Evolutionary conservation across 2,113 vertebrate genomes (phyloP).

Genomic region (Emydura subglobosa): DNA sequence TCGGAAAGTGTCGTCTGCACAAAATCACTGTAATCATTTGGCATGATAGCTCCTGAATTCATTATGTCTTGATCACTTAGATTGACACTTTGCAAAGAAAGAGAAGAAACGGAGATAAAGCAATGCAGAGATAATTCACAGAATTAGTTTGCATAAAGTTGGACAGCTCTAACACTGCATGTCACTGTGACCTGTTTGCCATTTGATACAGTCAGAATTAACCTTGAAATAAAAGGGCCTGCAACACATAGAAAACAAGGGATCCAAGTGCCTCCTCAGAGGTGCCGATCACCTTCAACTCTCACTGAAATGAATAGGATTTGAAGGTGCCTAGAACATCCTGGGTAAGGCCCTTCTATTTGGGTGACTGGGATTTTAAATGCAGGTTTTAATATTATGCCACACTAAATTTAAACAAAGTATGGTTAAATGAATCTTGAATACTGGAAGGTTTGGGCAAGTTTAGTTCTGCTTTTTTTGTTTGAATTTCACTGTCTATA

Average conservation of each 20-base stretch:
- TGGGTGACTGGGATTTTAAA: not conserved
- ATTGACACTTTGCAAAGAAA: not conserved
- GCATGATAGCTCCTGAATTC: not conserved
- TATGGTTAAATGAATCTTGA: not conserved
- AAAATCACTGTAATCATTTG: not conserved
- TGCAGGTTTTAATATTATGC: not conserved
- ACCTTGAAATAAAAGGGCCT: conserved; percentile 23
- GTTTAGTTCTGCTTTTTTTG: not conserved
- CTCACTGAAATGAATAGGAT: not conserved
- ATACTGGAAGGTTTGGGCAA: not conserved
- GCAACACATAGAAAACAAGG: not conserved
- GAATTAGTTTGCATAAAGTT: not conserved
- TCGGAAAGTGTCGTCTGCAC: not conserved
- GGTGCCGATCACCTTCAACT: not conserved
- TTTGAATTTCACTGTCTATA: not conserved
- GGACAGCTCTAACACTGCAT: accelerated
- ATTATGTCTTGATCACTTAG: not conserved
- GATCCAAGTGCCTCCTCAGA: conserved; percentile 4
- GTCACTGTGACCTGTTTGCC: conserved; percentile 13
- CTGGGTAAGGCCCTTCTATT: not conserved
- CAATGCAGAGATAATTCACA: accelerated
- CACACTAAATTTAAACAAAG: not conserved
- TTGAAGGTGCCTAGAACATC: not conserved
- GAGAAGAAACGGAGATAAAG: not conserved
- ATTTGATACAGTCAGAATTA: conserved; percentile 1